phyloP scores from a whole-genome alignment of 2,797 vertebrate species.

The Sebastes kiyomatsui region DNA sequence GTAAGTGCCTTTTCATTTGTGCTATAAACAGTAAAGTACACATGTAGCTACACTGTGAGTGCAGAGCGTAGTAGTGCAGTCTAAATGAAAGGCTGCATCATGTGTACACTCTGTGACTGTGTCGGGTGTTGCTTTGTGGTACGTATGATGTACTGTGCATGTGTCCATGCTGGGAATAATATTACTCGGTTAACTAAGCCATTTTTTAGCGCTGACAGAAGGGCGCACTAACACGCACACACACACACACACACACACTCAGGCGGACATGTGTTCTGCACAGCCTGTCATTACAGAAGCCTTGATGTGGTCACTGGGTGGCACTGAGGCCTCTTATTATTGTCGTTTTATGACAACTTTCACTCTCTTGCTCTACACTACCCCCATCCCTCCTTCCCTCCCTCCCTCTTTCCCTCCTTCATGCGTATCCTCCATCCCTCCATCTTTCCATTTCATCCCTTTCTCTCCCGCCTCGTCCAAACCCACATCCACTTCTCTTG shows the following conservation, averaged over 20 bases:
- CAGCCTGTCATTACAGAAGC: conserved; percentile 80
- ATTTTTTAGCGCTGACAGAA: conserved; percentile 65
- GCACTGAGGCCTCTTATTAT: conserved; percentile 80
- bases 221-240: conserved; percentile 36
- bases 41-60: not conserved
- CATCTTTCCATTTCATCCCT: conserved; percentile 10
- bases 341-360: conserved; percentile 82
- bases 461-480: conserved; percentile 43
- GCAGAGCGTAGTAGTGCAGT: not conserved
- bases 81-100: conserved; percentile 32
- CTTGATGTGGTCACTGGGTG: conserved; percentile 85
- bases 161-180: conserved; percentile 55
- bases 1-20: not conserved
- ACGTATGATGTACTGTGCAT: conserved; percentile 37
- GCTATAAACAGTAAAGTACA: not conserved
- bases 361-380: conserved; percentile 59
- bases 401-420: conserved; percentile 12
- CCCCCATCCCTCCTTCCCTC: not conserved
- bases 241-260: conserved; percentile 5
- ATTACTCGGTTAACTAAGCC: conserved; percentile 56
- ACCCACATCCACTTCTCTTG: conserved; percentile 70
- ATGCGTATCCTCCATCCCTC: not conserved
- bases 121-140: conserved; percentile 43
- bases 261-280: conserved; percentile 66
- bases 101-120: conserved; percentile 11